Evolutionary conservation across 1,140 invertebrate species (phyloP), one percentile per base, ranked within the genome.

Genomic region (Ceratitis capitata): DNA sequence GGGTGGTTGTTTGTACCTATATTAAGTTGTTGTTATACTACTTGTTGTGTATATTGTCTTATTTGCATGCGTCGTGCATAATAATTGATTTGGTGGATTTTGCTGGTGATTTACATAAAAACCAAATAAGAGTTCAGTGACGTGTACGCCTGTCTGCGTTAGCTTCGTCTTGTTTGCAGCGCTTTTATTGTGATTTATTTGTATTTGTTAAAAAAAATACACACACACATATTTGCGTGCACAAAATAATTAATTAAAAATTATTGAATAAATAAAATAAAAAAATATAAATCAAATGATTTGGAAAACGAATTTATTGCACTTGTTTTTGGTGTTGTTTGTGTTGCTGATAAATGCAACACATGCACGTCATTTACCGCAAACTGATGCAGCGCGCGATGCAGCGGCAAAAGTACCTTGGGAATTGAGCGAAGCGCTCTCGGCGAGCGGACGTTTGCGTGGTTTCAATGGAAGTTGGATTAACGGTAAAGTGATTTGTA

Each of bases 381-480:
- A 5, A 26, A 12, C 4, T 12, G 61, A 69, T 45, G 45, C 61
- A 29, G 16, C 42, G 7, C n/a, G 84, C 7, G 23, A 49, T 16
- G 56, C 74, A 19, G 19, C 5, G 10, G 39, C 49, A 4, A 88
- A 90, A 69, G 86, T 87, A 19, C 86, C 89, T 74, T 91, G 90
- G 90, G 86, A 88, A 7, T 82, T 91, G 26, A 74, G 53, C 7
- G 88, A 89, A 51, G 89, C 90, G 45, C 82, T 91, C 23, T 85
- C 82, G n/a, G 90, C 90, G 4, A 87, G 87, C 1, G 53, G 86
- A 0, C 87, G 86, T n/a, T 83, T 90, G 12, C 87, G 87, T 3
- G 39, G 85, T 10, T 91, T 91, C 86, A 89, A 89, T 86, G 89
- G 90, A 84, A 91, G 89, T 83, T 92, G 91, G 91, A 91, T 92